Conservation (phyloP, 2,113 vertebrate genomes). For the Aythya baeri region DNA sequence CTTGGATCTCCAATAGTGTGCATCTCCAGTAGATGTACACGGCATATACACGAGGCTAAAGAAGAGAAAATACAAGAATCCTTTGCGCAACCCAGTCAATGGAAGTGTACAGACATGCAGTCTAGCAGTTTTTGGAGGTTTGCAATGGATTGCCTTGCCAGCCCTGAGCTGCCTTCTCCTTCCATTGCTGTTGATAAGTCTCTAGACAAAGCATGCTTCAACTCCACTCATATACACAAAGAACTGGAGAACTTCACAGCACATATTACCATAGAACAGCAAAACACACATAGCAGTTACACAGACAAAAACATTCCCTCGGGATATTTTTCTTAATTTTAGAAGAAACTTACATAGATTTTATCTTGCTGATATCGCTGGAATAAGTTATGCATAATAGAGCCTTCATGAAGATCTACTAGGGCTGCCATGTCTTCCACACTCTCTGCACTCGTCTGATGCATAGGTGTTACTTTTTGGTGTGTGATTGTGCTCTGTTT, state of each 20-base stretch:
- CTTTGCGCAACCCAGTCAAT: background rate
- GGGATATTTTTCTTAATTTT: background rate
- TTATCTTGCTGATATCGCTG: constrained; percentile 88
- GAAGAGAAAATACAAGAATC: background rate
- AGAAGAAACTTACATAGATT: constrained; percentile 90
- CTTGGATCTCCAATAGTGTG: background rate
- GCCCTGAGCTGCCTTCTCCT: background rate
- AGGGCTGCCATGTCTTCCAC: constrained; percentile 95
- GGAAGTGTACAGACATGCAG: accelerated
- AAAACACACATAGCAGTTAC: background rate
- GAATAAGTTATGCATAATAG: constrained; percentile 95
- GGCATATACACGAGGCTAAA: background rate
- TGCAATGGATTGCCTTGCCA: background rate
- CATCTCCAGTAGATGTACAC: background rate
- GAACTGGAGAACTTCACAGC: background rate
- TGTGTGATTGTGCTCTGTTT: constrained; percentile 92
- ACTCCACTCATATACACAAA: background rate
- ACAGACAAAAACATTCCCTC: background rate
- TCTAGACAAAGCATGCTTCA: background rate
- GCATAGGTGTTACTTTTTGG: constrained; percentile 92
- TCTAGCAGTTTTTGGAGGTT: background rate
- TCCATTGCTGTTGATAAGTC: accelerated
- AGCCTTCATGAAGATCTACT: constrained; percentile 92
- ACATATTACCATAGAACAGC: background rate
- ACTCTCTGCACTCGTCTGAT: constrained; percentile 76